Base-by-base conservation (phyloP, 2,888 invertebrate genomes). In the Hartigia nigra region DNA sequence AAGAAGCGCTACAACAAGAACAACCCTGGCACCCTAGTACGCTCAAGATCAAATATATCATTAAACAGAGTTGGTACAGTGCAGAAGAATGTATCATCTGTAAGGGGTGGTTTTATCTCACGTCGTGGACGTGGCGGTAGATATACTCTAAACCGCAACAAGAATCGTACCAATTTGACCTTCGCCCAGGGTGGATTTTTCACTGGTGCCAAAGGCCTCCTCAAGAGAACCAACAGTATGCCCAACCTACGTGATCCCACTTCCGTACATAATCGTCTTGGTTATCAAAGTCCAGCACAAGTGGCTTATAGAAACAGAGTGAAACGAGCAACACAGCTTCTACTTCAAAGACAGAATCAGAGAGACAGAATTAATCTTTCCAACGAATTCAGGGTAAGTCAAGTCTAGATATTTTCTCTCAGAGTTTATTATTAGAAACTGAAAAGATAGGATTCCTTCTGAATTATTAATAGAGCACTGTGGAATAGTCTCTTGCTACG, bases 271-370 rank as follows among this genome's bases (percentile, higher is more conserved):
- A 91, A 87, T 84, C 87, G 91, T 69, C 78, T 91, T 78, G 91
- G 91, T 31, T 91, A 91, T 77, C 91, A 91, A 74, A 91, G 88
- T 79, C 90, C 91, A 31, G 88, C 89, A 35, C 91, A 91, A 79
- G 85, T 91, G 70, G 91, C 91, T 70, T 91, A 91, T 79, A 86
- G 91, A 78, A 91, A 91, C 82, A 88, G 90, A 70, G 89, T 91
- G 35, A 91, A 91, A 80, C 85, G 90, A 72, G 90, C 90, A 1
- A 91, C 91, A 37, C 91, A 90, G 81, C 81, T 91, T 34, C 78
- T 91, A 12, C 79, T 90, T 12, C 91, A 91, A 79, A 83, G 88
- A 74, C 90, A 90, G 55, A 90, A 83, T 82, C 91, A 91, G 77
- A 87, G 88, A n/a, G n/a, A n/a, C n/a, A n/a, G n/a, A 79, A 77